Conservation (phyloP, 2,888 invertebrate species). For the Agonopterix subpropinquella region DNA sequence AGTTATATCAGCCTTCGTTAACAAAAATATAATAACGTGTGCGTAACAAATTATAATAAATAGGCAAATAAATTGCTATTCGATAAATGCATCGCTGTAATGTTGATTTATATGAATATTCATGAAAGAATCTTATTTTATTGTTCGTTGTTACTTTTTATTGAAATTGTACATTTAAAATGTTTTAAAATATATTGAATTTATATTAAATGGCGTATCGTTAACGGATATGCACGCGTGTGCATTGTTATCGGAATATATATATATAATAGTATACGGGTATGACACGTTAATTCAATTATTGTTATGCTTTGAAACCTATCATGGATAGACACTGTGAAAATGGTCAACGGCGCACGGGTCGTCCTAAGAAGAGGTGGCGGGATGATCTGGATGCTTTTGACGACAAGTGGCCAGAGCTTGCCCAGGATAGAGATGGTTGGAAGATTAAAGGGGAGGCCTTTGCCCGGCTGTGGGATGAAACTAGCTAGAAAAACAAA, state of each 20-base stretch:
- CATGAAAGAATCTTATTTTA: conserved; percentile 55
- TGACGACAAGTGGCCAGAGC: too few species aligned
- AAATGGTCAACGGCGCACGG: too few species aligned
- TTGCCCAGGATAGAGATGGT: too few species aligned
- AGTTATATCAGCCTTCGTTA: conserved; percentile 11
- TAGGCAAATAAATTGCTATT: conserved; percentile 69
- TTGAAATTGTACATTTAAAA: conserved; percentile 20
- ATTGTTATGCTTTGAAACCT: background rate
- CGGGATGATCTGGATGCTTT: too few species aligned
- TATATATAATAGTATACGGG: too few species aligned
- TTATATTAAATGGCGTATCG: conserved; percentile 31
- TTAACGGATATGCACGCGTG: conserved; percentile 25
- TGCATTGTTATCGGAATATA: conserved; percentile 23
- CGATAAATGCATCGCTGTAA: conserved; percentile 65
- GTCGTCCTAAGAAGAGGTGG: too few species aligned
- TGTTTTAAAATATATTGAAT: conserved; percentile 33
- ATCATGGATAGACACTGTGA: too few species aligned
- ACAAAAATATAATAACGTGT: conserved; percentile 46
- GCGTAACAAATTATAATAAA: conserved; percentile 73
- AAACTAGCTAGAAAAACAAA: too few species aligned
- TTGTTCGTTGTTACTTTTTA: conserved; percentile 35
- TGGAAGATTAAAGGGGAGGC: too few species aligned
- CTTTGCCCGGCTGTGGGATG: too few species aligned
- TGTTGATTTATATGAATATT: conserved; percentile 75
- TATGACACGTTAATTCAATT: background rate